A percentile compares a stretch with the other conserved stretches of the same genome.
Evolutionary conservation across 2,888 invertebrate genomes (phyloP).

Genomic region (Noctuana brunneofusca): DNA sequence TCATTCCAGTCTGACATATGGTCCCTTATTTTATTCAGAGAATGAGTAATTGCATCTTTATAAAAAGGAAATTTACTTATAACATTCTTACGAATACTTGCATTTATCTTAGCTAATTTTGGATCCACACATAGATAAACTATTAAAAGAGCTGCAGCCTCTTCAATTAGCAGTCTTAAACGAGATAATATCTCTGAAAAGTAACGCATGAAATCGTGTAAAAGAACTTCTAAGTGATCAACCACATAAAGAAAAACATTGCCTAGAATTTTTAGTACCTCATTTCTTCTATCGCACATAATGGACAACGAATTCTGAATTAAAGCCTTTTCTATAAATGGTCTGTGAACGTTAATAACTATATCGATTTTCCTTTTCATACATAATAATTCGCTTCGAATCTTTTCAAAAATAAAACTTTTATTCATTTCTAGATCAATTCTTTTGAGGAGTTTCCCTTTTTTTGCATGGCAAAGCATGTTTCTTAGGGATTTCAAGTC

Average conservation of each 20-base stretch:
- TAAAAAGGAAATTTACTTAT: slow-evolving; percentile 23
- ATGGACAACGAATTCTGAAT: slow-evolving; percentile 2
- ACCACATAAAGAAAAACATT: slow-evolving; percentile 1
- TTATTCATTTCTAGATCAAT: slow-evolving; percentile 31
- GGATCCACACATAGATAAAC: background rate
- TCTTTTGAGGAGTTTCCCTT: slow-evolving; percentile 30
- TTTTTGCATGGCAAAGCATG: slow-evolving; percentile 31
- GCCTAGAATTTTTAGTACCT: background rate
- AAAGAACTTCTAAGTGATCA: background rate
- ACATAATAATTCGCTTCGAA: slow-evolving; percentile 27
- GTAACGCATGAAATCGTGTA: background rate
- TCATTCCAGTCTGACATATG: slow-evolving; percentile 21
- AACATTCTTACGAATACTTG: slow-evolving; percentile 21
- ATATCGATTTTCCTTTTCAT: slow-evolving; percentile 30
- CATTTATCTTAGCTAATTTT: slow-evolving; percentile 7
- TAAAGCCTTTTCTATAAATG: slow-evolving; percentile 31
- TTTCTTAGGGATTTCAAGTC: slow-evolving; percentile 30
- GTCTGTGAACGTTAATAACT: slow-evolving; percentile 27
- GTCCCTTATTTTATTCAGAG: slow-evolving; percentile 12
- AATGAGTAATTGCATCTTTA: slow-evolving; percentile 10
- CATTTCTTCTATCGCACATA: slow-evolving; percentile 18
- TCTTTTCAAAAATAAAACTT: slow-evolving; percentile 15
- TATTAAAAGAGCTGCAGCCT: slow-evolving; percentile 15
- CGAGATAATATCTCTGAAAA: background rate
- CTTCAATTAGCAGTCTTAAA: background rate